phyloP scores from a whole-genome alignment of 2,113 vertebrate species.

The Clinocottus analis region DNA sequence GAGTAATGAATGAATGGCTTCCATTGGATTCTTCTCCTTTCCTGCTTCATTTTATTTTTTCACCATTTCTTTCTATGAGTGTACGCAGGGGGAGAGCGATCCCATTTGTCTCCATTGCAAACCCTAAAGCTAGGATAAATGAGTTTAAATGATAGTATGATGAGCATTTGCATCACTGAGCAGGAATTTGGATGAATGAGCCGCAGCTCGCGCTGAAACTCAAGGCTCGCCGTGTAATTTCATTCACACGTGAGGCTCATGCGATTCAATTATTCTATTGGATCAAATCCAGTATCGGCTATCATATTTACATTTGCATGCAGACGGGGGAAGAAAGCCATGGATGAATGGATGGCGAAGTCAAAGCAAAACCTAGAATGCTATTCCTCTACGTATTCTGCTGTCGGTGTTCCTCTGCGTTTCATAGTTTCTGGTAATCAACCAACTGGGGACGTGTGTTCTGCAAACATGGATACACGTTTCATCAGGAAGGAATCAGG shows the following conservation, averaged over 20 bases:
- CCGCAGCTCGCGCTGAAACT: slow-evolving; percentile 50
- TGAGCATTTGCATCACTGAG: slow-evolving; percentile 75
- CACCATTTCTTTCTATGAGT: neutral
- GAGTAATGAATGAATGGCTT: slow-evolving; percentile 65
- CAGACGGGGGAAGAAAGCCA: slow-evolving; percentile 3
- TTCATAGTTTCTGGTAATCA: neutral
- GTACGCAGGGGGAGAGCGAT: neutral
- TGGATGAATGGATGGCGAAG: neutral
- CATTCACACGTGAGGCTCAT: slow-evolving; percentile 36
- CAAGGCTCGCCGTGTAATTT: slow-evolving; percentile 57
- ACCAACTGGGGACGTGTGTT: neutral
- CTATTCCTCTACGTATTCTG: slow-evolving; percentile 2
- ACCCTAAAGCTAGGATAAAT: slow-evolving; percentile 76
- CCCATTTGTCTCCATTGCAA: slow-evolving; percentile 62
- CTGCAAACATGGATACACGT: neutral
- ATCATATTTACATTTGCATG: slow-evolving; percentile 44
- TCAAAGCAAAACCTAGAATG: neutral
- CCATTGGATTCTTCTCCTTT: slow-evolving; percentile 40
- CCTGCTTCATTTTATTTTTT: slow-evolving; percentile 29
- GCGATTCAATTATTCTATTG: slow-evolving; percentile 44
- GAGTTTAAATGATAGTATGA: slow-evolving; percentile 78
- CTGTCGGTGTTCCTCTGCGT: neutral
- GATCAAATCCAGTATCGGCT: slow-evolving; percentile 23
- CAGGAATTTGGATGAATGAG: slow-evolving; percentile 72
- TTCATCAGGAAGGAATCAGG: neutral